Percentiles rank a stretch among this genome's conserved stretches.
These are phyloP conservation scores for Orgyia antiqua DNA, from an alignment of 2,888 invertebrate genomes.

Conservation along the genomic window DNA sequence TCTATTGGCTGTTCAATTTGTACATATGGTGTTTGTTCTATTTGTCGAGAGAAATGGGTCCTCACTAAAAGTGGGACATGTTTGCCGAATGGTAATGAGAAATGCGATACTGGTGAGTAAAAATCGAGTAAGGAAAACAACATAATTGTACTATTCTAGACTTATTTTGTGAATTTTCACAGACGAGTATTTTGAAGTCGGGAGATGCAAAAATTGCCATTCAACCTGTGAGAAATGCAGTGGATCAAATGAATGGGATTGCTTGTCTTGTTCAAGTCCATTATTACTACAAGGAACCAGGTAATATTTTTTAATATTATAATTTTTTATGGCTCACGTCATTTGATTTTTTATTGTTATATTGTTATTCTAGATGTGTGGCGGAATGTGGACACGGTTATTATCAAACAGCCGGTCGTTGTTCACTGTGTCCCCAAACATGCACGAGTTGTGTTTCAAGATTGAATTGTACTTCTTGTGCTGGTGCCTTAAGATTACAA, in stretches of 20 bases:
- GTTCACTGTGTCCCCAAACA: constrained; percentile 87
- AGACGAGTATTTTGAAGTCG: constrained; percentile 87
- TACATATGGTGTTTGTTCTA: constrained; percentile 83
- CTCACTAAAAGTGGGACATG: constrained; percentile 86
- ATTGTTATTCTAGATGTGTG: constrained; percentile 79
- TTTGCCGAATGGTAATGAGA: constrained; percentile 84
- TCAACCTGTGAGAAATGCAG: constrained; percentile 90
- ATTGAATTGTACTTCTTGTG: constrained; percentile 88
- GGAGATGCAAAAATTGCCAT: constrained; percentile 89
- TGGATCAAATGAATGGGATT: constrained; percentile 86
- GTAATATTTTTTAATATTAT: constrained; percentile 46
- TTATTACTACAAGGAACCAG: constrained; percentile 83
- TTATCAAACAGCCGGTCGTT: constrained; percentile 85
- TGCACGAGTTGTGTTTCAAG: constrained; percentile 88
- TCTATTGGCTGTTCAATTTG: constrained; percentile 88
- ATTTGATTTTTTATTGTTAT: constrained; percentile 5
- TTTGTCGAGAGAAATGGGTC: constrained; percentile 86
- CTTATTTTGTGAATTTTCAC: constrained; percentile 41
- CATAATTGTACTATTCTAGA: constrained; percentile 23
- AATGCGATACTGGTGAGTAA: constrained; percentile 85
- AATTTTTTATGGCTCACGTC: constrained; percentile 23
- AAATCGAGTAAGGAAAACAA: constrained; percentile 26
- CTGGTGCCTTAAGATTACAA: constrained; percentile 86
- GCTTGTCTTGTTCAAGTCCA: constrained; percentile 86
- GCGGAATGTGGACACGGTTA: constrained; percentile 87